Conservation (phyloP, 2,113 vertebrate genomes). For the pig (Sus scrofa) region DNA sequence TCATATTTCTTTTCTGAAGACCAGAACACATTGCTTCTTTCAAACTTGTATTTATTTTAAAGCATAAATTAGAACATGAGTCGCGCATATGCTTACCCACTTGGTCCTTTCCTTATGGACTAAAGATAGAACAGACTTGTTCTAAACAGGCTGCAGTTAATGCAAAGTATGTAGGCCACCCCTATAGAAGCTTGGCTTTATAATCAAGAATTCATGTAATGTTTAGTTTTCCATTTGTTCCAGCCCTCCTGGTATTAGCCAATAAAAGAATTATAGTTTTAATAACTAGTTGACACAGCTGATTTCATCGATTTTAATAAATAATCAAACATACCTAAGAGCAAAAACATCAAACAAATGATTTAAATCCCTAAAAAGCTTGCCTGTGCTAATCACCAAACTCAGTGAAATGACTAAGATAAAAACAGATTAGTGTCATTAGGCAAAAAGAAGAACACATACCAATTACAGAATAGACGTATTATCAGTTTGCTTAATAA, state of each 20-base stretch:
- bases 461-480: slow-evolving; percentile 59
- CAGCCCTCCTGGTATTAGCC: slow-evolving; percentile 47
- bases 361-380: slow-evolving; percentile 71
- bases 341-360: slow-evolving; percentile 75
- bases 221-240: slow-evolving; percentile 62
- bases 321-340: slow-evolving; percentile 80
- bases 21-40: slow-evolving; percentile 78
- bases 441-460: slow-evolving; percentile 63
- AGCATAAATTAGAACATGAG: slow-evolving; percentile 78
- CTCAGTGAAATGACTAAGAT: slow-evolving; percentile 78
- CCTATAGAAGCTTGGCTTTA: slow-evolving; percentile 63
- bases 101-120: slow-evolving; percentile 77
- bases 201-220: slow-evolving; percentile 60
- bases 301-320: slow-evolving; percentile 81
- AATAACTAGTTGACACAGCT: slow-evolving; percentile 77
- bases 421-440: slow-evolving; percentile 81
- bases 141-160: slow-evolving; percentile 66
- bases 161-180: slow-evolving; percentile 68
- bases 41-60: slow-evolving; percentile 81
- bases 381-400: slow-evolving; percentile 63
- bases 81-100: slow-evolving; percentile 75
- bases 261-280: slow-evolving; percentile 81
- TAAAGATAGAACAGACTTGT: slow-evolving; percentile 76
- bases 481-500: slow-evolving; percentile 70
- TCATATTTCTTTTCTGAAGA: slow-evolving; percentile 73